These are phyloP conservation scores for Sylvilagus floridanus DNA, from an alignment of 2,797 vertebrate species.

Conservation along the genomic window DNA sequence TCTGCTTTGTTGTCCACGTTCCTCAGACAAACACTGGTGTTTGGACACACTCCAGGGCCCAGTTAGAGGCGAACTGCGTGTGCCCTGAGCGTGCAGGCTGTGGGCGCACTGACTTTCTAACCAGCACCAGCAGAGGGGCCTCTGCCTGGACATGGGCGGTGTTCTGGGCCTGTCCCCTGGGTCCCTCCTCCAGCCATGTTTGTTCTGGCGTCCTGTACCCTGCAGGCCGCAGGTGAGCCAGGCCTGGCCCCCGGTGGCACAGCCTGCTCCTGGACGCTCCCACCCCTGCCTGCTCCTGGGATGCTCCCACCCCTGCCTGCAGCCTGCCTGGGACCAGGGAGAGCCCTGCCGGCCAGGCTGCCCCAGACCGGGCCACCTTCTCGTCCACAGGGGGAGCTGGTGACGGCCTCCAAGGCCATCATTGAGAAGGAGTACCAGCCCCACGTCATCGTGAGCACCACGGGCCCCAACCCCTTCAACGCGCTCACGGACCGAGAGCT, in stretches of 20 bases:
- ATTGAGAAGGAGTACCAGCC: constrained; percentile 99
- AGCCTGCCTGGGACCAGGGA: constrained; percentile 32
- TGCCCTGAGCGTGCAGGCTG: no score
- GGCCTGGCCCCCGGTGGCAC: background rate
- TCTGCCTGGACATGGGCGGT: background rate
- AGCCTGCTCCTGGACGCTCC: background rate
- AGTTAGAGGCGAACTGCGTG: background rate
- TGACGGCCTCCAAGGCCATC: constrained; percentile 99
- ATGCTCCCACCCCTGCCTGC: constrained; percentile 58
- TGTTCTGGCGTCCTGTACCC: background rate
- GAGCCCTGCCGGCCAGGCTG: background rate
- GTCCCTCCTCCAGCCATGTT: background rate
- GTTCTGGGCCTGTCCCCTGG: background rate
- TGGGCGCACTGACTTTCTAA: no score
- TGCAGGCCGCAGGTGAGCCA: constrained; percentile 20
- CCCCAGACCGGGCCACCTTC: constrained; percentile 45
- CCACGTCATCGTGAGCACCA: constrained; percentile 95
- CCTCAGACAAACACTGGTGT: background rate
- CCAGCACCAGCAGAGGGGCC: no score
- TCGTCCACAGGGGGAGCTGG: constrained; percentile 94
- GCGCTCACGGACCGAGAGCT: constrained; percentile 96
- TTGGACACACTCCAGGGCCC: background rate
- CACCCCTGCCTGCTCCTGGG: background rate
- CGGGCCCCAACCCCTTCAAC: constrained; percentile 98
- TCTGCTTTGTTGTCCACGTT: background rate